Evolutionary conservation across 2,797 vertebrate genomes (phyloP).

Genomic region (Smutsia temminckii): DNA sequence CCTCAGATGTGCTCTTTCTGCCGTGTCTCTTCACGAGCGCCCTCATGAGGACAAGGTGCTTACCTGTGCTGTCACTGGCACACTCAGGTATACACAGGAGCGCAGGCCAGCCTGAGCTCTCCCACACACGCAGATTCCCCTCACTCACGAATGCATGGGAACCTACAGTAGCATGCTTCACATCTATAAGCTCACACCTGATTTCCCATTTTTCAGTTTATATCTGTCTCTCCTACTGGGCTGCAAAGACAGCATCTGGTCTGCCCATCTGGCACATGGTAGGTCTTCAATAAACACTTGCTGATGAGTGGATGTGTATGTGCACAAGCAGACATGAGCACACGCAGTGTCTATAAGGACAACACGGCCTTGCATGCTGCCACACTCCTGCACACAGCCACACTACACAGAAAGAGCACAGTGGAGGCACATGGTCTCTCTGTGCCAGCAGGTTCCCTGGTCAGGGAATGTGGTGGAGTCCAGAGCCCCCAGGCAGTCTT

Average conservation of each 20-base stretch:
- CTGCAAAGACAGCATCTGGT: neutral
- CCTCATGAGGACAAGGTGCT: neutral
- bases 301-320: neutral
- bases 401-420: neutral
- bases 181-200: no score
- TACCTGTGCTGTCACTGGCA: no score
- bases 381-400: fast-evolving
- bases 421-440: fast-evolving
- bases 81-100: neutral
- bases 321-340: neutral
- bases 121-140: fast-evolving
- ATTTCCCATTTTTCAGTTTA: neutral
- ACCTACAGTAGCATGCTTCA: fast-evolving
- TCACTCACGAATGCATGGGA: neutral
- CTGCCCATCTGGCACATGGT: neutral
- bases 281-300: neutral
- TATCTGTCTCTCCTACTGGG: neutral
- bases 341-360: neutral
- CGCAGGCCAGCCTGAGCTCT: fast-evolving
- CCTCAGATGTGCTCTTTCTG: neutral
- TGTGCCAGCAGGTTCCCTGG: fast-evolving
- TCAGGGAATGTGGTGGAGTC: conserved; percentile 47
- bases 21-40: neutral
- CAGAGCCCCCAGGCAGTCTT: conserved; percentile 5
- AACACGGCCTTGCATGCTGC: fast-evolving